Conservation (phyloP, 2,797 vertebrate genomes). For the Galago senegalensis region DNA sequence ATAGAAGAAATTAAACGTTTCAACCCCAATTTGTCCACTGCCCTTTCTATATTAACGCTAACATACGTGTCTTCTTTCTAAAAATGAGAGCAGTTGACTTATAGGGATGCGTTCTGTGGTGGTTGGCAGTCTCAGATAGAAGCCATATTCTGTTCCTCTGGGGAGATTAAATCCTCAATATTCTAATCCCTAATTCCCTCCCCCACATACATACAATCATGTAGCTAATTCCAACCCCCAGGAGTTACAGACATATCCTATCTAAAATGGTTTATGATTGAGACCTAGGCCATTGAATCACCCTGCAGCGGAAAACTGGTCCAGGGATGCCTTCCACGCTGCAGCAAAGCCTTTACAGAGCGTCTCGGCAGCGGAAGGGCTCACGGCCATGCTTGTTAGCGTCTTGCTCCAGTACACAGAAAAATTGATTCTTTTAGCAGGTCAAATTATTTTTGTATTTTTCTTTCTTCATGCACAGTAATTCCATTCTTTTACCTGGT, state of each 20-base stretch:
- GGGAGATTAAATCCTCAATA: slow-evolving; percentile 14
- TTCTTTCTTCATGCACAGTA: slow-evolving; percentile 79
- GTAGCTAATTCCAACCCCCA: background rate
- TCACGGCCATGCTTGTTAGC: slow-evolving; percentile 73
- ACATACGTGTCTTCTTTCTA: slow-evolving; percentile 80
- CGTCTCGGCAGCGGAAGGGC: slow-evolving; percentile 68
- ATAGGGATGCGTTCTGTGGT: slow-evolving; percentile 67
- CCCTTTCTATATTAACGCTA: slow-evolving; percentile 83
- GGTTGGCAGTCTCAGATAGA: slow-evolving; percentile 30
- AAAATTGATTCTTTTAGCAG: slow-evolving; percentile 88
- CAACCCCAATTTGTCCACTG: slow-evolving; percentile 82
- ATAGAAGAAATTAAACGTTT: slow-evolving; percentile 85
- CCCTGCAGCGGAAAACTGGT: slow-evolving; percentile 38
- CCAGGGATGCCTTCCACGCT: slow-evolving; percentile 49
- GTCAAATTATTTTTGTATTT: slow-evolving; percentile 86
- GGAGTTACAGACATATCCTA: slow-evolving; percentile 5
- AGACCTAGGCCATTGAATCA: slow-evolving; percentile 68
- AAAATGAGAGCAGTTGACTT: slow-evolving; percentile 77
- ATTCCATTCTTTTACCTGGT: slow-evolving; percentile 84
- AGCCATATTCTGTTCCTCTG: slow-evolving; percentile 61
- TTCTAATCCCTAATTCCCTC: background rate
- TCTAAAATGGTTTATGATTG: slow-evolving; percentile 71
- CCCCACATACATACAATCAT: background rate
- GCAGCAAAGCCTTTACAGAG: slow-evolving; percentile 74
- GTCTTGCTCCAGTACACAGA: slow-evolving; percentile 86